phyloP scores from a whole-genome alignment of 92 coral and sea anemone species.

The Virgularia gustaviana region DNA sequence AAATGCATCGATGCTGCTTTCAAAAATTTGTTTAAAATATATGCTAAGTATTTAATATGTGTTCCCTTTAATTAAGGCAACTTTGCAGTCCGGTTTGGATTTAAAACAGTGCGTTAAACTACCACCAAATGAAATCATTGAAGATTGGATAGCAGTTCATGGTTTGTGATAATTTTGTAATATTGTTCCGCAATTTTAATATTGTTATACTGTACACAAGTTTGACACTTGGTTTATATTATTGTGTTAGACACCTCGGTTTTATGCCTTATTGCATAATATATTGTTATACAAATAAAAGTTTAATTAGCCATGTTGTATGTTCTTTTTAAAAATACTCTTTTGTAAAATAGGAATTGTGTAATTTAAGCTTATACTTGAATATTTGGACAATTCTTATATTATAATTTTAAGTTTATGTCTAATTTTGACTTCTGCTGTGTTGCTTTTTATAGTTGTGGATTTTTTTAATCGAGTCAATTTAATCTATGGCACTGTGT shows the following conservation, averaged over 20 bases:
- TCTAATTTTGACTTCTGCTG: too few relatives aligned
- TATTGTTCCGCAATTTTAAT: too few relatives aligned
- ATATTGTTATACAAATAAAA: too few relatives aligned
- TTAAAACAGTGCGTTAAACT: slow-evolving; percentile 82
- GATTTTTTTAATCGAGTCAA: slow-evolving; percentile 97
- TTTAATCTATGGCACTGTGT: slow-evolving; percentile 88
- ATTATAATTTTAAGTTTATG: too few relatives aligned
- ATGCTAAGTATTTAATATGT: background rate
- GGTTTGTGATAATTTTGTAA: too few relatives aligned
- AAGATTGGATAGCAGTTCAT: slow-evolving; percentile 97
- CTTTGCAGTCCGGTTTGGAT: slow-evolving; percentile 82
- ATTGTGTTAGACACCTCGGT: background rate
- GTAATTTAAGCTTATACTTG: too few relatives aligned
- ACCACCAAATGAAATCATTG: slow-evolving; percentile 80
- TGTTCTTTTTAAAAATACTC: too few relatives aligned
- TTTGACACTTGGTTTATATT: background rate
- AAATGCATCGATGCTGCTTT: too few relatives aligned
- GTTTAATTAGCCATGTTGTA: too few relatives aligned
- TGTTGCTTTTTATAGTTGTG: slow-evolving; percentile 70
- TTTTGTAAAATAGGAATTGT: too few relatives aligned
- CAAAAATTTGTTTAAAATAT: background rate
- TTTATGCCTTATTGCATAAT: background rate
- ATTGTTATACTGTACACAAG: too few relatives aligned
- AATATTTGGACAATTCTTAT: too few relatives aligned
- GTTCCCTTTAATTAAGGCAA: slow-evolving; percentile 59